Evolutionary conservation across 2,888 invertebrate species (phyloP).

Genomic region (Dolichomitus sp.): DNA sequence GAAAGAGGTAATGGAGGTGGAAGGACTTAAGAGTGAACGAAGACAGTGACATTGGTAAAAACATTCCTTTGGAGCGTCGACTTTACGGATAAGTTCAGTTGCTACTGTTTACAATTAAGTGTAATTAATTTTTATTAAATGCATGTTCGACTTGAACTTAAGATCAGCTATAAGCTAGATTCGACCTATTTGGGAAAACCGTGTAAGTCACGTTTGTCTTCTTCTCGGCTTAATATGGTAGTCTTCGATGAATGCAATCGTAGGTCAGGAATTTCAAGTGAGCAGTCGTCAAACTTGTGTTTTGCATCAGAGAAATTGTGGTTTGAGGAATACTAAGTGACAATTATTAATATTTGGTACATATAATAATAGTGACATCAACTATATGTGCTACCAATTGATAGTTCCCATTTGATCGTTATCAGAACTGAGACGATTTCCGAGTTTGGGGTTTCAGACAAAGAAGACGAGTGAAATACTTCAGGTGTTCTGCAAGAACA

Average conservation of each 20-base stretch:
- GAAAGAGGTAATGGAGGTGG: not conserved
- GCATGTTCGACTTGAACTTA: not conserved
- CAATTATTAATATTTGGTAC: too few relatives aligned
- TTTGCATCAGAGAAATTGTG: too few relatives aligned
- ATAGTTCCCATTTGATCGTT: too few relatives aligned
- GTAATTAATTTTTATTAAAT: too few relatives aligned
- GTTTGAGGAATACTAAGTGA: too few relatives aligned
- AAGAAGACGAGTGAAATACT: not conserved
- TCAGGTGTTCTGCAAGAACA: not conserved
- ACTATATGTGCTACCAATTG: too few relatives aligned
- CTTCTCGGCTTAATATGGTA: not conserved
- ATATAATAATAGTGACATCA: too few relatives aligned
- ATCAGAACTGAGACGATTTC: too few relatives aligned
- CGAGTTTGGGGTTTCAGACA: not conserved
- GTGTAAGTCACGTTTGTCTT: not conserved
- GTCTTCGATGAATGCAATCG: not conserved
- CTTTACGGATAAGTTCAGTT: not conserved
- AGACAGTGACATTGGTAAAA: not conserved
- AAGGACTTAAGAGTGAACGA: slow-evolving; percentile 1
- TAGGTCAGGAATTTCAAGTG: not conserved
- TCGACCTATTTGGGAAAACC: not conserved
- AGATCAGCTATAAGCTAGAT: not conserved
- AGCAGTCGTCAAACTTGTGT: not conserved
- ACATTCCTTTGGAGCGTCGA: not conserved
- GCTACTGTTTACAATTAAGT: not conserved